Percentiles rank a stretch among this genome's conserved stretches.
Conservation (phyloP, 2,113 vertebrate genomes). For the Podocnemis expansa region DNA sequence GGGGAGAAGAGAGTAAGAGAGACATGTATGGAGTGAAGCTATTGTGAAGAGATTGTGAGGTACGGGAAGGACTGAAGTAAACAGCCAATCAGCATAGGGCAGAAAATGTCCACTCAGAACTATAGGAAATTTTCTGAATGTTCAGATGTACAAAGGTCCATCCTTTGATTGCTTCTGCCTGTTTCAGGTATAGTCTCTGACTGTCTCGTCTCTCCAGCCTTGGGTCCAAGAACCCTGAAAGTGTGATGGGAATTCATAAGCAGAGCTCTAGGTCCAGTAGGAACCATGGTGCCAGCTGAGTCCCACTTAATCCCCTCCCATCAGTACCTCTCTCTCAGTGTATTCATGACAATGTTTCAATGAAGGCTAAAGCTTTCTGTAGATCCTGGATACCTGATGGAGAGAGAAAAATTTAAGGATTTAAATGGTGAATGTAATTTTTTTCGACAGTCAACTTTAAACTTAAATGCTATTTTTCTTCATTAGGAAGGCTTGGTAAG, state of each 20-base stretch:
- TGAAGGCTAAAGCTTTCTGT: background rate
- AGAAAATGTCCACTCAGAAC: background rate
- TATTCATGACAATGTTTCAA: background rate
- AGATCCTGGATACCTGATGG: background rate
- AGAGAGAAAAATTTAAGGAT: background rate
- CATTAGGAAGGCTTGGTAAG: background rate
- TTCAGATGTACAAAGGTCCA: background rate
- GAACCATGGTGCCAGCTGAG: too few relatives aligned
- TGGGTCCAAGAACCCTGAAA: background rate
- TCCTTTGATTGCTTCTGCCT: background rate
- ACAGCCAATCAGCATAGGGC: background rate
- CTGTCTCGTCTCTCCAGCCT: background rate
- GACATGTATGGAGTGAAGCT: background rate
- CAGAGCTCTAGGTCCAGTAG: background rate
- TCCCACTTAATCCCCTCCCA: background rate
- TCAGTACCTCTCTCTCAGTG: background rate
- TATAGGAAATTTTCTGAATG: background rate
- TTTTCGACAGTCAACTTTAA: background rate
- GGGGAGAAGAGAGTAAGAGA: background rate
- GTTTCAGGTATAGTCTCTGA: background rate
- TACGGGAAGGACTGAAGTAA: background rate
- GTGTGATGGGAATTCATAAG: background rate
- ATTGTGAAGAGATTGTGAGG: background rate
- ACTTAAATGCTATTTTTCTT: background rate
- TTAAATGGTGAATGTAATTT: accelerated